These are phyloP conservation scores for Prochilodus magdalenae DNA, from an alignment of 2,113 vertebrate species.

Conservation along the genomic window DNA sequence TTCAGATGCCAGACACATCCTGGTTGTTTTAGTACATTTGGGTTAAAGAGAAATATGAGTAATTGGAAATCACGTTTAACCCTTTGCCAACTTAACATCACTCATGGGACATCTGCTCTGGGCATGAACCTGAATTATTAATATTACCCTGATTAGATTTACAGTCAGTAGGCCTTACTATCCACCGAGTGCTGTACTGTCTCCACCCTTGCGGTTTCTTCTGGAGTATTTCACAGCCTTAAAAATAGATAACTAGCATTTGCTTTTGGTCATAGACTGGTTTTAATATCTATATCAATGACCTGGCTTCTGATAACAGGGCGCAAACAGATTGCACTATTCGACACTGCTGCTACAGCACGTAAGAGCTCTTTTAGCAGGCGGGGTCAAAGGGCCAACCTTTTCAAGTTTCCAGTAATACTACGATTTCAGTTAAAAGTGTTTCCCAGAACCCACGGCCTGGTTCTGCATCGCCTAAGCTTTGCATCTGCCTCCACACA, in stretches of 20 bases:
- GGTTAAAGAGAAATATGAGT: too few species aligned
- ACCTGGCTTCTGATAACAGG: slow-evolving; percentile 24
- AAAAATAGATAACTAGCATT: neutral
- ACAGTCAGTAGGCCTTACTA: too few species aligned
- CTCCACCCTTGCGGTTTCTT: neutral
- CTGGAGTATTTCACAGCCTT: neutral
- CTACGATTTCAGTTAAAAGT: slow-evolving; percentile 51
- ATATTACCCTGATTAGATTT: too few species aligned
- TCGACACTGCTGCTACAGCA: neutral
- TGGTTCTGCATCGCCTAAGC: slow-evolving; percentile 44
- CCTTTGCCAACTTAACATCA: too few species aligned
- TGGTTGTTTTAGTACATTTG: too few species aligned
- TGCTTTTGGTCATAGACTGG: neutral
- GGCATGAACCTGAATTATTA: too few species aligned
- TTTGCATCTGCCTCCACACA: slow-evolving; percentile 62
- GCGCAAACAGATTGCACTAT: slow-evolving; percentile 12
- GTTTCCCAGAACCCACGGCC: slow-evolving; percentile 62
- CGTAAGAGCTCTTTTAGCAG: slow-evolving; percentile 37
- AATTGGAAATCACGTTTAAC: too few species aligned
- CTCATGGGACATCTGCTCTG: too few species aligned
- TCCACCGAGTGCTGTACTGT: too few species aligned
- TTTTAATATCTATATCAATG: slow-evolving; percentile 6
- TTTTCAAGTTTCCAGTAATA: slow-evolving; percentile 62
- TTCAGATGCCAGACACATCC: too few species aligned
- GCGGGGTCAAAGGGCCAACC: slow-evolving; percentile 33